These are phyloP conservation scores for Acleris cristana DNA, from an alignment of 2,888 invertebrate species.

Conservation along the genomic window DNA sequence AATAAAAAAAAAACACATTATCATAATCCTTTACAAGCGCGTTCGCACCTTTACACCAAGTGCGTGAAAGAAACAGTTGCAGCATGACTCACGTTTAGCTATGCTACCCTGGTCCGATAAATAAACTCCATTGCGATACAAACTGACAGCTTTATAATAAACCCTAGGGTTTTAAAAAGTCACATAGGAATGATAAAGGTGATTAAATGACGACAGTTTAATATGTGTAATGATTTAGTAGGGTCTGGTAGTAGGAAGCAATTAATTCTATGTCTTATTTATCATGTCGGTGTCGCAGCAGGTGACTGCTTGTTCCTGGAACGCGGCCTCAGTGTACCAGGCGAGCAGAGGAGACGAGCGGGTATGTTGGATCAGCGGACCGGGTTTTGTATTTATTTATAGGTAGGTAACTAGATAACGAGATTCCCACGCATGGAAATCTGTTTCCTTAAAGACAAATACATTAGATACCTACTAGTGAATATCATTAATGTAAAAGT, in stretches of 20 bases:
- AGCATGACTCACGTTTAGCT: conserved; percentile 24
- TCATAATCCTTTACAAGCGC: too few relatives aligned
- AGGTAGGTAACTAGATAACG: background rate
- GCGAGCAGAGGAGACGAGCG: conserved; percentile 30
- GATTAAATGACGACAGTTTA: conserved; percentile 67
- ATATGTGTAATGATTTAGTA: conserved; percentile 69
- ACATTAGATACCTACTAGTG: too few relatives aligned
- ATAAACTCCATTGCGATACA: conserved; percentile 62
- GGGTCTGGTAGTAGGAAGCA: conserved; percentile 72
- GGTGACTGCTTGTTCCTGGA: conserved; percentile 69
- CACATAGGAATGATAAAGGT: conserved; percentile 57
- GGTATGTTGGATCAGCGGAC: conserved; percentile 40
- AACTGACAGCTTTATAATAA: conserved; percentile 60
- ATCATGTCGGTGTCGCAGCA: conserved; percentile 74
- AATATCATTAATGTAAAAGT: too few relatives aligned
- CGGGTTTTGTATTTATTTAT: conserved; percentile 32
- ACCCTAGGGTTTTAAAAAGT: conserved; percentile 50
- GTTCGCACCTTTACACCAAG: too few relatives aligned
- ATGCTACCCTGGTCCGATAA: conserved; percentile 50
- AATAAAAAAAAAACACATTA: too few relatives aligned
- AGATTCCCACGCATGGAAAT: too few relatives aligned
- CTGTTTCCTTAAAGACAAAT: too few relatives aligned
- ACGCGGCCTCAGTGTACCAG: conserved; percentile 42
- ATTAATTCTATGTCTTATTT: conserved; percentile 78
- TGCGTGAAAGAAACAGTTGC: conserved; percentile 21